Percentiles rank a stretch among this genome's conserved stretches.
Evolutionary conservation across 2,113 vertebrate species (phyloP).

Genomic region (Perognathus longimembris): DNA sequence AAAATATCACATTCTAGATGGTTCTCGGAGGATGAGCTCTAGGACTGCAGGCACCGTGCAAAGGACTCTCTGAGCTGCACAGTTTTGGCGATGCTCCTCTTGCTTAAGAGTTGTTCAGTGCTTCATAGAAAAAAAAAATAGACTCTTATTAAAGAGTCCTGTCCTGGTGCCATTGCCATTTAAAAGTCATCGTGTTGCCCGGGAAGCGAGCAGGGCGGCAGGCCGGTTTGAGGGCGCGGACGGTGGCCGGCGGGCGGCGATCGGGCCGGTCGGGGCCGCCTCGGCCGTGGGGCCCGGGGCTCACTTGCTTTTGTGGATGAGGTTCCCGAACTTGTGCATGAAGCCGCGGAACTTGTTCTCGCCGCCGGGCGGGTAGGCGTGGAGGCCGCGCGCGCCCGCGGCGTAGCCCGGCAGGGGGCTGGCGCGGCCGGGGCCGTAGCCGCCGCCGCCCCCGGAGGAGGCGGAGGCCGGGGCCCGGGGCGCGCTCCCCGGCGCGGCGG

Average conservation of each 20-base stretch:
- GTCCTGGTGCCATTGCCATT: no score
- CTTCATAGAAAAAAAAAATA: conserved; percentile 65
- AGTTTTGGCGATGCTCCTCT: conserved; percentile 48
- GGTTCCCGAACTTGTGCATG: conserved; percentile 93
- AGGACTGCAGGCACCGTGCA: no score
- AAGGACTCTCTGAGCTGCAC: not conserved
- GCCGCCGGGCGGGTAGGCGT: conserved; percentile 84
- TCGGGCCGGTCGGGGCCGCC: no score
- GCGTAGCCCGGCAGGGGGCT: conserved; percentile 85
- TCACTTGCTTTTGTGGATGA: conserved; percentile 93
- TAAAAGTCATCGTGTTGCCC: no score
- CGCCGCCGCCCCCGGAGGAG: no score
- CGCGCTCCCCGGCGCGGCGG: not conserved
- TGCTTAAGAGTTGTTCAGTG: conserved; percentile 23
- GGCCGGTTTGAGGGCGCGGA: no score
- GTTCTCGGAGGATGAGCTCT: not conserved
- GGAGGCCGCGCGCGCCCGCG: conserved; percentile 68
- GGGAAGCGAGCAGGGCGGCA: no score
- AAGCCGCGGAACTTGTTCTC: conserved; percentile 95
- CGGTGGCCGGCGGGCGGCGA: no score
- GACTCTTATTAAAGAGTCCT: no score
- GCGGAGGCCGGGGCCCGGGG: no score
- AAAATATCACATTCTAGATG: not conserved
- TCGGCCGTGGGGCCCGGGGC: no score
- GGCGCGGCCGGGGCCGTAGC: conserved; percentile 74